These are phyloP conservation scores for Willisornis vidua DNA, from an alignment of 2,113 vertebrate genomes.

Conservation along the genomic window DNA sequence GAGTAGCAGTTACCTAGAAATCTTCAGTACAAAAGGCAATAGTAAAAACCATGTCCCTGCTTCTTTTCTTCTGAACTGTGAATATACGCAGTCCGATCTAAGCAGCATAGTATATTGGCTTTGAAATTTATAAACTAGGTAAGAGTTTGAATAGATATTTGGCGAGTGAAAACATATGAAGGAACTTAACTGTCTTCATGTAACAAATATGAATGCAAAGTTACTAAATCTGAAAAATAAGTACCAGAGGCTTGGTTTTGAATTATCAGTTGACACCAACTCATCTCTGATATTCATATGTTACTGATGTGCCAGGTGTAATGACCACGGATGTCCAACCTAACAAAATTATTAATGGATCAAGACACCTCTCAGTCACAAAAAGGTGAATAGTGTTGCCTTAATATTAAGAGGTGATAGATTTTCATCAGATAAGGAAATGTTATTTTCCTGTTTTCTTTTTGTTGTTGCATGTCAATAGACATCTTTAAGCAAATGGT, in stretches of 20 bases:
- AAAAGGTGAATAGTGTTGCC: not conserved
- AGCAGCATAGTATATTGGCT: not conserved
- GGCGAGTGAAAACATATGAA: not conserved
- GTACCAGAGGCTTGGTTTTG: not conserved
- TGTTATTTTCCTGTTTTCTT: not conserved
- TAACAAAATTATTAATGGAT: not conserved
- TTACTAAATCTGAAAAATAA: not conserved
- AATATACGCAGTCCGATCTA: not conserved
- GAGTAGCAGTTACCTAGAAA: not conserved
- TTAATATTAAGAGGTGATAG: not conserved
- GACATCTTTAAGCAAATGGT: not conserved
- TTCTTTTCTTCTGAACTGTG: not conserved
- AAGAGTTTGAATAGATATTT: not conserved
- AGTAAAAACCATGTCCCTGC: not conserved
- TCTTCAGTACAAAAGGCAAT: not conserved
- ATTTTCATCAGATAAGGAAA: not conserved
- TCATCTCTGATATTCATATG: rapidly evolving
- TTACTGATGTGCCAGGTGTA: rapidly evolving
- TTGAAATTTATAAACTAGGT: not conserved
- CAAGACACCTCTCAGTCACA: not conserved
- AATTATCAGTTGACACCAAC: not conserved
- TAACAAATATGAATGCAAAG: not conserved
- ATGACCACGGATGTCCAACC: not conserved
- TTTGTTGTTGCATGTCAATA: not conserved
- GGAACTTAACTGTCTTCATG: not conserved